Base-by-base conservation (phyloP, 2,113 vertebrate genomes). In the Pristiophorus japonicus region DNA sequence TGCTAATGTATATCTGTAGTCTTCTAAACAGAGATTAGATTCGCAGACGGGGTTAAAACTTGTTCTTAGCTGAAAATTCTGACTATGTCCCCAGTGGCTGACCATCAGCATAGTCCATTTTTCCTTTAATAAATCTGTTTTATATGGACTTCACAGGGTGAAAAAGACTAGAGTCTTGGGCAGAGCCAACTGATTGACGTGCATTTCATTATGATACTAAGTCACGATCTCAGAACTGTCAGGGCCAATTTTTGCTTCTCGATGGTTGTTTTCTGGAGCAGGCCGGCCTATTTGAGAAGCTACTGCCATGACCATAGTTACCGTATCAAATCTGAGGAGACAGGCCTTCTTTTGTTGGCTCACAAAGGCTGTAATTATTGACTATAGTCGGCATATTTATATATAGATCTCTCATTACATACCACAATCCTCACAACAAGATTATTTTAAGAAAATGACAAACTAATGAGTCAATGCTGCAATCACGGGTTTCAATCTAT, bases 91-190 rank as follows among this genome's bases (percentile, higher is more conserved):
- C 93, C 66, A 73, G 93, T 94, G 93, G 65, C 24, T 94, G 65
- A 73, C 66, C 93, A 94, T 94, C 66, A 70, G 42, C 45, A 94
- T 47, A 18, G 93, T 92, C 34, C 93, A 51, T 59, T 70, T 47
- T 92, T 24, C 88, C 96, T 97, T 97, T 97, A 97, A 96, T 96
- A 96, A 96, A 96, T 96, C 65, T 95, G 96, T 96, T 95, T 96
- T 96, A 96, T 97, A 97, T 97, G 96, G 96, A 96, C 97, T 96
- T 96, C 96, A 96, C 96, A 97, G 96, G 97, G 92, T 94, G 92
- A 70, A 94, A 88, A 94, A 96, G 91, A 96, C 96, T 95, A 96
- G 96, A 97, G 97, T 97, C 97, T 96, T 96, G 94, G 96, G 97
- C 96, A 96, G 42, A 45, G 45, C 70, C 51, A 87, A 70, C 88